Evolutionary conservation across 1,140 invertebrate species (phyloP).

Genomic region (Hycleus phaleratus): DNA sequence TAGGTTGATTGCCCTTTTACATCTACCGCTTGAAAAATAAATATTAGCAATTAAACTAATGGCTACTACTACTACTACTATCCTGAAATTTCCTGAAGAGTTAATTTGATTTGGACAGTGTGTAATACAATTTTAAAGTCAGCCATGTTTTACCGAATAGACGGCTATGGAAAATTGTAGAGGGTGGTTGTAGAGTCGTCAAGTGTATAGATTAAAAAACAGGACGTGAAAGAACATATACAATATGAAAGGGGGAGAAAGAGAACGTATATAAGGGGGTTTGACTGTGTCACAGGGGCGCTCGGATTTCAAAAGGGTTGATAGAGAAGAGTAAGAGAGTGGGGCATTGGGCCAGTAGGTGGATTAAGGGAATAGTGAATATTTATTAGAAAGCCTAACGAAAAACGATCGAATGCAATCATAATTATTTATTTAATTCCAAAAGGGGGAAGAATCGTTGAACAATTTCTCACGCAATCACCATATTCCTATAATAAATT

Average conservation of each 20-base stretch:
- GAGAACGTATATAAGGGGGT: neutral
- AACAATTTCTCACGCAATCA: conserved; percentile 7
- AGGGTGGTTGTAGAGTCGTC: conserved; percentile 7
- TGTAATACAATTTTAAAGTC: conserved; percentile 13
- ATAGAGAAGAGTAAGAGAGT: conserved; percentile 5
- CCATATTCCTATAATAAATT: neutral
- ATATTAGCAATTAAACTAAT: conserved; percentile 16
- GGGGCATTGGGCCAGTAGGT: conserved; percentile 12
- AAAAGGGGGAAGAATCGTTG: neutral
- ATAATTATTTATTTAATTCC: neutral
- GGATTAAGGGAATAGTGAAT: conserved; percentile 3
- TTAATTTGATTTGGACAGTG: conserved; percentile 12
- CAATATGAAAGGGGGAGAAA: neutral
- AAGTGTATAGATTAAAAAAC: conserved; percentile 8
- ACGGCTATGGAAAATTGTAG: neutral
- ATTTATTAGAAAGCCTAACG: neutral
- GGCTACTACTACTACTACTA: neutral
- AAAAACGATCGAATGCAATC: neutral
- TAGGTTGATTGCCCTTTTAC: no score
- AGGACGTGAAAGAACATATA: neutral
- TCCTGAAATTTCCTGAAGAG: conserved; percentile 10
- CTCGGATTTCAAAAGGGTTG: conserved; percentile 10
- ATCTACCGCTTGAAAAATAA: conserved; percentile 8
- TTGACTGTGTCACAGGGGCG: conserved; percentile 10
- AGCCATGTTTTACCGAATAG: conserved; percentile 3